Evolutionary conservation across 2,113 vertebrate genomes (phyloP).

Genomic region (Takifugu flavidus): DNA sequence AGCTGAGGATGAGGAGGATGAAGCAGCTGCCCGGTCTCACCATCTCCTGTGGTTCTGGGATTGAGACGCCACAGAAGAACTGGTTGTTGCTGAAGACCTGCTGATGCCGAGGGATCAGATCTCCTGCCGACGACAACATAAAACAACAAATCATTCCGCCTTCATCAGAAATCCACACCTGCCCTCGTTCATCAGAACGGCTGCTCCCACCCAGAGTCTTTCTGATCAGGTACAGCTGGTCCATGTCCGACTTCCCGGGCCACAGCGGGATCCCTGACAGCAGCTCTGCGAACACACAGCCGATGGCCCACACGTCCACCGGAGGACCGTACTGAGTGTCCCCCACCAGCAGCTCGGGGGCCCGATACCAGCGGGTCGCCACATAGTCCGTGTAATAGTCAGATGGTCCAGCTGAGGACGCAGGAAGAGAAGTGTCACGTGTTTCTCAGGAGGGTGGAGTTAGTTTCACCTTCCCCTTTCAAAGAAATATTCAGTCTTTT

Average conservation of each 20-base stretch:
- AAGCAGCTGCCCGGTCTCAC: constrained; percentile 64
- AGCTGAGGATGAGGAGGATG: no score
- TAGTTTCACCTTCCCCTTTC: not conserved
- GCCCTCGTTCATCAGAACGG: no score
- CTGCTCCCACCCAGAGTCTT: constrained; percentile 83
- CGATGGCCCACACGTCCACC: constrained; percentile 93
- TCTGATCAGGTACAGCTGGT: constrained; percentile 92
- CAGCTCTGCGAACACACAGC: constrained; percentile 92
- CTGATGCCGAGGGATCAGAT: constrained; percentile 93
- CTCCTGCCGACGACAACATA: constrained; percentile 72
- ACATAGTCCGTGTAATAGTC: constrained; percentile 96
- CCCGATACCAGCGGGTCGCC: constrained; percentile 94
- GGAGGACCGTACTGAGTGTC: constrained; percentile 90
- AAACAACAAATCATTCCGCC: no score
- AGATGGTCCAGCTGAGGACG: constrained; percentile 81
- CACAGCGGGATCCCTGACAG: constrained; percentile 85
- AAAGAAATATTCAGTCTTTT: not conserved
- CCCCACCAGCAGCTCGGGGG: constrained; percentile 89
- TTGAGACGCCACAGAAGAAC: constrained; percentile 91
- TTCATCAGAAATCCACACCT: no score
- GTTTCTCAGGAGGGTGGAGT: not conserved
- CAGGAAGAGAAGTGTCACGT: not conserved
- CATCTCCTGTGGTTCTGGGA: constrained; percentile 88
- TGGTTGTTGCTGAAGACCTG: constrained; percentile 95
- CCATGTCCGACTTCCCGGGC: constrained; percentile 93